A percentile compares a stretch with the other conserved stretches of the same genome.
phyloP scores from a whole-genome alignment of 1,140 invertebrate genomes.

The Diorhabda sublineata region DNA sequence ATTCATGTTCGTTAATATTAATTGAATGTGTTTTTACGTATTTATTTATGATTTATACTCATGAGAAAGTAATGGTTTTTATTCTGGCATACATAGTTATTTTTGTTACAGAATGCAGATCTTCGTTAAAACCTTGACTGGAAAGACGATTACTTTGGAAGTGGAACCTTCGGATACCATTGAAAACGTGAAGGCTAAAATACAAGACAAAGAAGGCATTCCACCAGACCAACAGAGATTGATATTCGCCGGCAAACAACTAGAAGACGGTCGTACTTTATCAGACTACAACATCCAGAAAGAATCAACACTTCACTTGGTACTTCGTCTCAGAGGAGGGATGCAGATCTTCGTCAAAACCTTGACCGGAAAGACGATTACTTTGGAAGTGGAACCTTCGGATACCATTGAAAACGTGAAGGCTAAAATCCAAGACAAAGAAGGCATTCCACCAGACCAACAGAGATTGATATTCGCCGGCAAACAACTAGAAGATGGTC shows the following conservation, averaged over 20 bases:
- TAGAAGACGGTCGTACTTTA: slow-evolving; percentile 60
- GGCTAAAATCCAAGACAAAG: slow-evolving; percentile 73
- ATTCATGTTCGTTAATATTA: too few species aligned
- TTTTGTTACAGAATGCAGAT: slow-evolving; percentile 57
- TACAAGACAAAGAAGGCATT: slow-evolving; percentile 69
- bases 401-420: slow-evolving; percentile 71
- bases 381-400: slow-evolving; percentile 63
- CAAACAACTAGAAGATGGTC: slow-evolving; percentile 66
- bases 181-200: slow-evolving; percentile 74
- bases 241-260: slow-evolving; percentile 68
- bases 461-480: slow-evolving; percentile 62
- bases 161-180: slow-evolving; percentile 74
- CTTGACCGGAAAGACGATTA: slow-evolving; percentile 67
- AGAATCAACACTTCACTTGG: slow-evolving; percentile 15
- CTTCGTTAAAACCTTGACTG: slow-evolving; percentile 67
- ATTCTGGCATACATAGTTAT: too few species aligned
- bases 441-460: slow-evolving; percentile 63
- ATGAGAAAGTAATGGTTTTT: too few species aligned
- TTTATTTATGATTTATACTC: too few species aligned
- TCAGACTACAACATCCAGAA: slow-evolving; percentile 17
- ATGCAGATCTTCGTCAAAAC: slow-evolving; percentile 63
- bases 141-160: slow-evolving; percentile 75
- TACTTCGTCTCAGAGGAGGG: slow-evolving; percentile 12
- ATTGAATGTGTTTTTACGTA: too few species aligned
- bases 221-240: slow-evolving; percentile 67